Percentiles rank a stretch among this genome's conserved stretches.
Evolutionary conservation across 2,113 vertebrate species (phyloP).

Genomic region (Donacobius atricapilla): DNA sequence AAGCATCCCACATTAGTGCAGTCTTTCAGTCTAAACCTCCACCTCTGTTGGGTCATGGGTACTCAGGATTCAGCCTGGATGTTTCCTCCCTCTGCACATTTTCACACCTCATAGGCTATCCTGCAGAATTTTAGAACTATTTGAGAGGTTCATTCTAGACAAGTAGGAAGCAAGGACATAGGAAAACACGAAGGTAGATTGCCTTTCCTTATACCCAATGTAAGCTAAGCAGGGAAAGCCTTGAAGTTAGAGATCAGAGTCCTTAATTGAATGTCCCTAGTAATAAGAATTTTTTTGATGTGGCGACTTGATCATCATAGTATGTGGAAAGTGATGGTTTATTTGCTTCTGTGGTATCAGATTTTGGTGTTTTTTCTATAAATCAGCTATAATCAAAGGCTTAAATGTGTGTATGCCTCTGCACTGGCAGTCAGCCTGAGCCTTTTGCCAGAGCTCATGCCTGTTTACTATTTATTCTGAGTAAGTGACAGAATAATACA

Average conservation of each 20-base stretch:
- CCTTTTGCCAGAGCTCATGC: not conserved
- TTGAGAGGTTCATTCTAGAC: not conserved
- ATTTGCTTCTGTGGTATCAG: not conserved
- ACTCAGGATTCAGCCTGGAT: not conserved
- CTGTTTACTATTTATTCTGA: slow-evolving; percentile 12
- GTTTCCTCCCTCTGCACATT: not conserved
- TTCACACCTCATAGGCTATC: rapidly evolving
- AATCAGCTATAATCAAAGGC: not conserved
- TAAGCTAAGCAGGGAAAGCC: not conserved
- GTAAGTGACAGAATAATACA: not conserved
- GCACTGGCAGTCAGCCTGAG: not conserved
- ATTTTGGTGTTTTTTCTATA: not conserved
- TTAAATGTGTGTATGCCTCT: not conserved
- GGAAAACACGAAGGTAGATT: not conserved
- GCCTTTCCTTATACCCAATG: not conserved
- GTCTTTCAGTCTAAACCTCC: not conserved
- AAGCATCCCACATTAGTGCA: not conserved
- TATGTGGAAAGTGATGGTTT: not conserved
- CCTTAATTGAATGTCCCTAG: not conserved
- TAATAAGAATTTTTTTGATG: not conserved
- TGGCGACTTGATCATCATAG: not conserved
- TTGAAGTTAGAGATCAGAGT: not conserved
- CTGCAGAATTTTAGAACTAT: not conserved
- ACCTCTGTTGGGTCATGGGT: not conserved
- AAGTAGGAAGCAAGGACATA: not conserved